Evolutionary conservation across 2,797 vertebrate species (phyloP).

Genomic region (Melanotaenia boesemani): DNA sequence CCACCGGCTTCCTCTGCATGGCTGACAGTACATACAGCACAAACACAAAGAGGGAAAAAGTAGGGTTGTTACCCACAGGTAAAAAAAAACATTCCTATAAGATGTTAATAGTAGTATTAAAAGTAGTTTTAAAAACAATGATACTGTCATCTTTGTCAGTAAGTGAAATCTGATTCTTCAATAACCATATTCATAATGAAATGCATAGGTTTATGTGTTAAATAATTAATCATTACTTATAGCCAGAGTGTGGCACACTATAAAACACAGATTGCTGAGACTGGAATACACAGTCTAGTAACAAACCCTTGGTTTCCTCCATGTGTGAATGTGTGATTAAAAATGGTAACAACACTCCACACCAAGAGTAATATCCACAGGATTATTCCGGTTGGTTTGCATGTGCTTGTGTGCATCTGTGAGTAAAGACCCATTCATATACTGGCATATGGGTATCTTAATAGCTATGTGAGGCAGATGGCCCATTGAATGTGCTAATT

Average conservation of each 20-base stretch:
- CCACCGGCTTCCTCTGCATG: constrained; percentile 86
- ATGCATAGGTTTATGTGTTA: constrained; percentile 42
- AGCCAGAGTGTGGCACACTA: constrained; percentile 39
- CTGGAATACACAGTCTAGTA: constrained; percentile 10
- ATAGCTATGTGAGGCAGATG: constrained; percentile 81
- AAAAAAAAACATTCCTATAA: background rate
- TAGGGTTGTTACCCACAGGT: background rate
- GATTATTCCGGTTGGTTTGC: constrained; percentile 44
- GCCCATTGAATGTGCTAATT: constrained; percentile 82
- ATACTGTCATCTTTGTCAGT: background rate
- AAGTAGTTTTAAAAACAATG: background rate
- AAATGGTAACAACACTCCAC: constrained; percentile 44
- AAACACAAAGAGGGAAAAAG: background rate
- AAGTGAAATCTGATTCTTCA: background rate
- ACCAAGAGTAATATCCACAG: constrained; percentile 51
- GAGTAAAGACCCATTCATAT: constrained; percentile 68
- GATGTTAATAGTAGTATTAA: background rate
- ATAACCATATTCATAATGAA: constrained; percentile 22
- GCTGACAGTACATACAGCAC: constrained; percentile 65
- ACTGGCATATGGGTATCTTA: constrained; percentile 73
- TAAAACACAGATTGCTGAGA: constrained; percentile 33
- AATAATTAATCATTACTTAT: constrained; percentile 50
- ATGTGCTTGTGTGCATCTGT: constrained; percentile 46
- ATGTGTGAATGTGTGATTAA: constrained; percentile 53
- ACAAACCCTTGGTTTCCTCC: constrained; percentile 33